Percentiles rank a stretch among this genome's conserved stretches.
These are phyloP conservation scores for Gallinago jamesoni DNA, from an alignment of 2,113 vertebrate species.

Conservation along the genomic window DNA sequence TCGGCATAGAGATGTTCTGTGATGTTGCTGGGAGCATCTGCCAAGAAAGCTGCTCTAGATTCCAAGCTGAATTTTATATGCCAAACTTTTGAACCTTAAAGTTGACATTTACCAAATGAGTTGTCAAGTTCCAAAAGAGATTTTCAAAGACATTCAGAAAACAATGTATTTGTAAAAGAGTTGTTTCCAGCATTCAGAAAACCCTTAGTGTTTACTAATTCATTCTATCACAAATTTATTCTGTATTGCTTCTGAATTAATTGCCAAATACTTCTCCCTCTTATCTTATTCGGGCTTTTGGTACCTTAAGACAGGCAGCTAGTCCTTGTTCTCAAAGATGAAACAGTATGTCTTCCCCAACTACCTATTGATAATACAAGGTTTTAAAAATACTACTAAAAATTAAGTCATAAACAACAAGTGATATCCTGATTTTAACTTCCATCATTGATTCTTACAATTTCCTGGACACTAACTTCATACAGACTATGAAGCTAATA, in stretches of 20 bases:
- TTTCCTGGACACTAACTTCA: not conserved
- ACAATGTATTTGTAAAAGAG: not conserved
- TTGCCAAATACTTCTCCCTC: not conserved
- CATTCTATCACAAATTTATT: not conserved
- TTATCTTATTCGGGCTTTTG: not conserved
- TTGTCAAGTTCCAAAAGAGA: not conserved
- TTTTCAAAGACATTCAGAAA: conserved; percentile 22
- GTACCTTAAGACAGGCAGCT: not conserved
- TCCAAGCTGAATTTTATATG: conserved; percentile 22
- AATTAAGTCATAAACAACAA: not conserved
- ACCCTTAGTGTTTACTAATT: not conserved
- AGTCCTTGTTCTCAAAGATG: not conserved
- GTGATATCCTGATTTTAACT: not conserved
- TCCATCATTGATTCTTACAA: not conserved
- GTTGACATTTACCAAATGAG: conserved; percentile 10
- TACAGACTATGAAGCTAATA: not conserved
- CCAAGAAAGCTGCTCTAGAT: conserved; percentile 33
- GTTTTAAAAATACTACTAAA: not conserved
- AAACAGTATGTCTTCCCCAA: not conserved
- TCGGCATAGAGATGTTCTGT: not conserved
- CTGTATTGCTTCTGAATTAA: not conserved
- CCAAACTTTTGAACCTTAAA: conserved; percentile 32
- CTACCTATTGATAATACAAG: fast-evolving
- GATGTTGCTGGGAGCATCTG: conserved; percentile 18
- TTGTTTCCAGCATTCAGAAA: not conserved